phyloP scores from a whole-genome alignment of 2,888 invertebrate genomes.

The Busseola fusca region DNA sequence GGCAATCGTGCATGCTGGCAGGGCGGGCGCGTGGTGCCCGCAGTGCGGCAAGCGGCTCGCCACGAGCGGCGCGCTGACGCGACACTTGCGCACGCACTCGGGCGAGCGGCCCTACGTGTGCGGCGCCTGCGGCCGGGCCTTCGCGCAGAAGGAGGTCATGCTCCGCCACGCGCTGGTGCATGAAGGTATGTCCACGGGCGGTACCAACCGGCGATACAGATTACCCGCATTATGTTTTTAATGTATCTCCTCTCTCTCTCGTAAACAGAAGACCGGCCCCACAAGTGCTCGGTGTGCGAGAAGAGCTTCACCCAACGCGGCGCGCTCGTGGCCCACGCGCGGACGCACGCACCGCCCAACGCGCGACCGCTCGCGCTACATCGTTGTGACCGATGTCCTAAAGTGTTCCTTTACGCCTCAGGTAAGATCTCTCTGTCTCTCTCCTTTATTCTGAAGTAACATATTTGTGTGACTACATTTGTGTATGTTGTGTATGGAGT shows the following conservation, averaged over 20 bases:
- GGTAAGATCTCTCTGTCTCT: slow-evolving; percentile 26
- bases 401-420: slow-evolving; percentile 75
- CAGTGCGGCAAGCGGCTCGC: slow-evolving; percentile 91
- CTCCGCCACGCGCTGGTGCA: slow-evolving; percentile 89
- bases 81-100: slow-evolving; percentile 92
- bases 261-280: slow-evolving; percentile 89
- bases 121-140: slow-evolving; percentile 78
- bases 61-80: slow-evolving; percentile 90
- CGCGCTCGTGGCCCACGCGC: slow-evolving; percentile 90
- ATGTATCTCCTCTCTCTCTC: slow-evolving; percentile 46
- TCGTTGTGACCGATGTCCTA: slow-evolving; percentile 87
- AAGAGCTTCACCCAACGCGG: slow-evolving; percentile 93
- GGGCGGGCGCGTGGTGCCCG: slow-evolving; percentile 91
- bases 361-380: slow-evolving; percentile 89
- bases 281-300: slow-evolving; percentile 90
- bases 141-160: slow-evolving; percentile 93
- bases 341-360: slow-evolving; percentile 85
- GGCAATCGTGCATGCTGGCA: no score
- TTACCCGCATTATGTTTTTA: neutral
- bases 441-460: neutral
- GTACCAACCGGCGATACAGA: neutral
- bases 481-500: no score
- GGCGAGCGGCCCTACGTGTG: slow-evolving; percentile 85
- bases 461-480: neutral
- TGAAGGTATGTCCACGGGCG: slow-evolving; percentile 36